Evolutionary conservation across 2,113 vertebrate genomes (phyloP).

Genomic region (Fukomys damarensis): DNA sequence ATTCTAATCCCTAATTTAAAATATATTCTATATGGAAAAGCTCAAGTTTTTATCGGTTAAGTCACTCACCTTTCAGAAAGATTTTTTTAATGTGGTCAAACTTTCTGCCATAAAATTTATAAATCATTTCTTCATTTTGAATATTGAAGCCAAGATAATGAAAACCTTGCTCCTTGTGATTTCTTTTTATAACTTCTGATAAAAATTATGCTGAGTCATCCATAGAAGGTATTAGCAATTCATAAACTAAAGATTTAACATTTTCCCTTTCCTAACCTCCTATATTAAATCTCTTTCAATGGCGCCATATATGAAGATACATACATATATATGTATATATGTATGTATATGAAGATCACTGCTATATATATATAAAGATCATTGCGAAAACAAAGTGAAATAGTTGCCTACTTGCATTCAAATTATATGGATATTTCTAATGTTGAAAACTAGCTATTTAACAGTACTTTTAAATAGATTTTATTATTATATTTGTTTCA

Average conservation of each 20-base stretch:
- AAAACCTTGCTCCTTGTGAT: constrained; percentile 58
- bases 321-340: neutral
- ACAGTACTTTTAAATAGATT: neutral
- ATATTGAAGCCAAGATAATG: constrained; percentile 71
- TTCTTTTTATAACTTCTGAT: constrained; percentile 68
- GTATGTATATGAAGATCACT: too few species aligned
- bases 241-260: constrained; percentile 70
- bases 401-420: neutral
- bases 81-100: constrained; percentile 37
- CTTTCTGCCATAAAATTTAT: constrained; percentile 69
- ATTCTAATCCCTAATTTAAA: constrained; percentile 79
- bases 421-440: constrained; percentile 35
- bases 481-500: constrained; percentile 18
- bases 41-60: constrained; percentile 72
- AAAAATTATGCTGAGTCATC: constrained; percentile 73
- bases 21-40: constrained; percentile 57
- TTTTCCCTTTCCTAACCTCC: constrained; percentile 26
- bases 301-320: neutral
- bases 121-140: constrained; percentile 72
- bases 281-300: constrained; percentile 59
- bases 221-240: constrained; percentile 62
- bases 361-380: neutral
- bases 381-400: constrained; percentile 47
- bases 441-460: neutral
- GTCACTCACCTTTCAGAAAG: constrained; percentile 72